phyloP scores from a whole-genome alignment of 2,888 invertebrate genomes.

The Drosophila helvetica region DNA sequence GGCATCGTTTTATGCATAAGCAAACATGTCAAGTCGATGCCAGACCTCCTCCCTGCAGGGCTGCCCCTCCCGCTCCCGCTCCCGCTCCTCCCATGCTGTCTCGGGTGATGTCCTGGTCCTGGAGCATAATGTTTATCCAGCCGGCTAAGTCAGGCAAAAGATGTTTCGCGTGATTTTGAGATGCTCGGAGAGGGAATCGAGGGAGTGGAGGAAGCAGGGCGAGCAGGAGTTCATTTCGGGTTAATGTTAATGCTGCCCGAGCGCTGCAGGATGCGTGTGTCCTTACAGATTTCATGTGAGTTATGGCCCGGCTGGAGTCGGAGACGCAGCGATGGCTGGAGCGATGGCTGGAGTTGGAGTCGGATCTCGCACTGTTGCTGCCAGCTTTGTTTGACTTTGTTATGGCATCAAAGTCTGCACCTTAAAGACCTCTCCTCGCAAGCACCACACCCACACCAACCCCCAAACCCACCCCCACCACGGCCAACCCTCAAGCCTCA shows the following conservation, averaged over 20 bases:
- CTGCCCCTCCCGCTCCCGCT: not conserved
- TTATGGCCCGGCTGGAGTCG: slow-evolving; percentile 54
- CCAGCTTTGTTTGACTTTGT: slow-evolving; percentile 56
- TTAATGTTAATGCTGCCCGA: slow-evolving; percentile 62
- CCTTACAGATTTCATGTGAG: slow-evolving; percentile 77
- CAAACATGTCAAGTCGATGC: slow-evolving; percentile 75
- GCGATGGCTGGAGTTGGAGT: slow-evolving; percentile 4
- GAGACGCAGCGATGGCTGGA: not conserved
- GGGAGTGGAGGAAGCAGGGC: not conserved
- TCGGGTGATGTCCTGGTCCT: slow-evolving; percentile 3
- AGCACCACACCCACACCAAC: too few relatives aligned
- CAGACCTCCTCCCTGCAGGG: slow-evolving; percentile 18
- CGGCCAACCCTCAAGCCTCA: not conserved
- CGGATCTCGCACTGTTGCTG: slow-evolving; percentile 9
- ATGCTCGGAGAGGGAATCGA: slow-evolving; percentile 1
- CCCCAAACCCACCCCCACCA: not conserved
- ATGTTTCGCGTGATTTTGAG: slow-evolving; percentile 75
- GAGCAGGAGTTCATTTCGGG: slow-evolving; percentile 72
- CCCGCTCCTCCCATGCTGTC: too few relatives aligned
- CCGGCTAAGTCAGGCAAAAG: slow-evolving; percentile 72
- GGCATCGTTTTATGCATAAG: slow-evolving; percentile 75
- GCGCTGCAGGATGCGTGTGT: slow-evolving; percentile 67
- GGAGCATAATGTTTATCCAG: slow-evolving; percentile 75
- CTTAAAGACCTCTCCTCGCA: slow-evolving; percentile 1
- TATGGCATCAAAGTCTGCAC: slow-evolving; percentile 33